Conservation (phyloP, 2,888 invertebrate species). For the Cremastinae sp. region DNA sequence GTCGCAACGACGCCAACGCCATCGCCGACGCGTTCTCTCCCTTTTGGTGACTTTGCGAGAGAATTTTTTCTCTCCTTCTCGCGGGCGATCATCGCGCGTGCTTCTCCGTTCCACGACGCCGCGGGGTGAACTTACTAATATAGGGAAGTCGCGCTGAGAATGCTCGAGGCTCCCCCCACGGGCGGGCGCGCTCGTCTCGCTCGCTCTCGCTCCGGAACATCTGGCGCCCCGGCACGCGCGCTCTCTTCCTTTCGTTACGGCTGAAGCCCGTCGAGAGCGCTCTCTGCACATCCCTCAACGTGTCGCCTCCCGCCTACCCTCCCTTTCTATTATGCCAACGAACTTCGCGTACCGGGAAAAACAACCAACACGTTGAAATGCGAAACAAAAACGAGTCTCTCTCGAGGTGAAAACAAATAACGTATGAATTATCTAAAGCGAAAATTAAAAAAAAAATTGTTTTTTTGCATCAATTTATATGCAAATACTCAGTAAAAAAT, state of each 20-base stretch:
- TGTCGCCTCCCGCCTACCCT: conserved; percentile 5
- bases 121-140: conserved; percentile 62
- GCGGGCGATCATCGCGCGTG: conserved; percentile 36
- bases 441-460: neutral
- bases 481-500: too few species aligned
- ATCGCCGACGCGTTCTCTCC: conserved; percentile 54
- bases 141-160: conserved; percentile 35
- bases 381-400: neutral
- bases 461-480: too few species aligned
- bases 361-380: too few species aligned
- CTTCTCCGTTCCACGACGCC: conserved; percentile 59
- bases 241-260: conserved; percentile 32
- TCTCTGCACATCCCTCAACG: neutral
- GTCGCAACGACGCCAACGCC: conserved; percentile 52
- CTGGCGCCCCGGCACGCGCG: conserved; percentile 64
- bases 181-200: conserved; percentile 46
- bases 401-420: conserved; percentile 1
- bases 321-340: neutral
- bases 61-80: conserved; percentile 19
- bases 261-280: conserved; percentile 34
- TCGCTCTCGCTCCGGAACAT: conserved; percentile 58
- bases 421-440: neutral
- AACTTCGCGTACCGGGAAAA: too few species aligned
- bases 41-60: conserved; percentile 41
- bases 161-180: conserved; percentile 11